Evolutionary conservation across 2,797 vertebrate genomes (phyloP).

Genomic region (Notamacropus eugenii): DNA sequence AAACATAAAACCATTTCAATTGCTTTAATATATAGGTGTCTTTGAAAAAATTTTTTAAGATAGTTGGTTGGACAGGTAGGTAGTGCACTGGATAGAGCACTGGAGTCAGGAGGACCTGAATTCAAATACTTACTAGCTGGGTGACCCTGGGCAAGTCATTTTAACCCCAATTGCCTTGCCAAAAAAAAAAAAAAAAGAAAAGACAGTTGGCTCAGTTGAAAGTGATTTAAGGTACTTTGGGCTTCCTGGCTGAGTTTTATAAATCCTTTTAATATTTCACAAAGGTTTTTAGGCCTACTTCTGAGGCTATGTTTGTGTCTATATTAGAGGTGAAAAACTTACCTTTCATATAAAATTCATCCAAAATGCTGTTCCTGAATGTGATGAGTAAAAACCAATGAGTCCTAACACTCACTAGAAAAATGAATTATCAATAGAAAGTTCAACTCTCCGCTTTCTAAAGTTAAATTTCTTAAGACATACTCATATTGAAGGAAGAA

Average conservation of each 20-base stretch:
- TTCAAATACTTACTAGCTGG: too few species aligned
- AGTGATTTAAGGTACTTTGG: slow-evolving; percentile 24
- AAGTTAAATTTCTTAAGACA: slow-evolving; percentile 58
- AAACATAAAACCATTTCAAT: neutral
- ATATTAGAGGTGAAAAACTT: neutral
- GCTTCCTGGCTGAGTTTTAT: neutral
- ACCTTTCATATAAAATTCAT: neutral
- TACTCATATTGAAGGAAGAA: neutral
- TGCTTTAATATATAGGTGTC: neutral
- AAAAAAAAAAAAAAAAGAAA: too few species aligned
- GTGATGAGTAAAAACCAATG: neutral
- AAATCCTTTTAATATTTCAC: neutral
- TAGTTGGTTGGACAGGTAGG: too few species aligned
- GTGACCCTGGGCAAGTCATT: too few species aligned
- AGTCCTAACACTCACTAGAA: neutral
- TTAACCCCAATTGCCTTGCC: too few species aligned
- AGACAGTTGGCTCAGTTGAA: neutral
- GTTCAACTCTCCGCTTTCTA: slow-evolving; percentile 31
- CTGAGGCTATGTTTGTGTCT: neutral
- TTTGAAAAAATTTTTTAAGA: neutral
- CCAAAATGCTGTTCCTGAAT: neutral
- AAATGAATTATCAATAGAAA: slow-evolving; percentile 63
- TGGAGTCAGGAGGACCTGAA: too few species aligned
- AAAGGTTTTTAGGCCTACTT: neutral
- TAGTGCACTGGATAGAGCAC: too few species aligned